phyloP scores from a whole-genome alignment of 2,888 invertebrate species.

The Dryobota labecula region DNA sequence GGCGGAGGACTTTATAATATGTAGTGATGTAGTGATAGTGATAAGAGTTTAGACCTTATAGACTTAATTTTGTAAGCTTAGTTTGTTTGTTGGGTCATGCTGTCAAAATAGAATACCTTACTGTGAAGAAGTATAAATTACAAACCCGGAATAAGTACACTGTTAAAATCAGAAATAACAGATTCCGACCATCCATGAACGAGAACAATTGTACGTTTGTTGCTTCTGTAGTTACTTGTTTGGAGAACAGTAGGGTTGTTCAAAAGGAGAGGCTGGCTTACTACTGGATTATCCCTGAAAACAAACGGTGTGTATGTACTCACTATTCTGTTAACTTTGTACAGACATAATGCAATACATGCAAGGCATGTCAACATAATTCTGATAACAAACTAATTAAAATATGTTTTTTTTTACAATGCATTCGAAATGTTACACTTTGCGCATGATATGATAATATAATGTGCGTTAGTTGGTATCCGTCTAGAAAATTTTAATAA shows the following conservation, averaged over 20 bases:
- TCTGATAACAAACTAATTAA: not conserved
- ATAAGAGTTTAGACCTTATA: too few species aligned
- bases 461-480: too few species aligned
- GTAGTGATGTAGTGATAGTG: too few species aligned
- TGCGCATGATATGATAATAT: too few species aligned
- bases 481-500: not conserved
- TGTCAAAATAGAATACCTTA: too few species aligned
- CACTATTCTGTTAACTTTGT: not conserved
- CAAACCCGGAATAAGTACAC: conserved; percentile 76
- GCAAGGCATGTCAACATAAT: not conserved
- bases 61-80: too few species aligned
- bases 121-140: not conserved
- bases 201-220: conserved; percentile 76
- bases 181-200: conserved; percentile 78
- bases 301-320: not conserved
- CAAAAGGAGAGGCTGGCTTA: conserved; percentile 76
- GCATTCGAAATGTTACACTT: not conserved
- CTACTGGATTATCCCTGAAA: conserved; percentile 75
- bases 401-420: not conserved
- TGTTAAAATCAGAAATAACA: conserved; percentile 71
- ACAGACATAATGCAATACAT: not conserved
- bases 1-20: too few species aligned
- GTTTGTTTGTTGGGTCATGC: too few species aligned
- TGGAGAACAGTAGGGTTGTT: conserved; percentile 70
- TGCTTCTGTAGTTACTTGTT: conserved; percentile 70